phyloP scores from a whole-genome alignment of 2,797 vertebrate genomes.

The Liasis olivaceus region DNA sequence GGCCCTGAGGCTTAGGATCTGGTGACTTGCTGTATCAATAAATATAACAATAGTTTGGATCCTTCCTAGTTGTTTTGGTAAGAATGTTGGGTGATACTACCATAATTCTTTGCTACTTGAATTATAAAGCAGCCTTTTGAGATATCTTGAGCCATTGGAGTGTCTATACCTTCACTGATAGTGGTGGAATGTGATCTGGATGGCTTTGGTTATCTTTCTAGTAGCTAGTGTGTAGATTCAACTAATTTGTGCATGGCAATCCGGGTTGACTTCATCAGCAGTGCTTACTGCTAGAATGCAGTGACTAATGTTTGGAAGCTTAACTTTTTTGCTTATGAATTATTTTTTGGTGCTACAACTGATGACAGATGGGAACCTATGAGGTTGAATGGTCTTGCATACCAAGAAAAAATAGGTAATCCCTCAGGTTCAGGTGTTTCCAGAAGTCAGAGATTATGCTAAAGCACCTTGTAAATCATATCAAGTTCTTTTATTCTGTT shows the following conservation, averaged over 20 bases:
- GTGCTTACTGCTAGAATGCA: background rate
- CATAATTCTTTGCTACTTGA: background rate
- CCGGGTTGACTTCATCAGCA: background rate
- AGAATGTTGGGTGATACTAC: background rate
- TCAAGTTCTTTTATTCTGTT: conserved; percentile 88
- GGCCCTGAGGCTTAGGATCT: background rate
- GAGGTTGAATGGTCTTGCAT: background rate
- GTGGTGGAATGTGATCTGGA: background rate
- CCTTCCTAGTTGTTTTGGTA: background rate
- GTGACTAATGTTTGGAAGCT: background rate
- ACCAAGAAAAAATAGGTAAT: background rate
- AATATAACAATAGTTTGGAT: background rate
- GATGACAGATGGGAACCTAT: background rate
- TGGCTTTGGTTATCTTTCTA: background rate
- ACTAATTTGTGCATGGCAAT: background rate
- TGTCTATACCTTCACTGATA: background rate
- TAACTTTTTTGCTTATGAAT: background rate
- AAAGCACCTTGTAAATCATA: conserved; percentile 67
- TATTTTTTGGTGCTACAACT: background rate
- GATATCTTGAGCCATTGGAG: background rate
- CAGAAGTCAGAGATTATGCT: conserved; percentile 19
- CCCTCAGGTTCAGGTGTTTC: background rate
- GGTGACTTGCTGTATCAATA: background rate
- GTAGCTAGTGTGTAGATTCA: background rate
- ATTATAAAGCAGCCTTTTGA: background rate